These are phyloP conservation scores for Syngnathus typhle DNA, from an alignment of 2,113 vertebrate genomes.

Conservation along the genomic window DNA sequence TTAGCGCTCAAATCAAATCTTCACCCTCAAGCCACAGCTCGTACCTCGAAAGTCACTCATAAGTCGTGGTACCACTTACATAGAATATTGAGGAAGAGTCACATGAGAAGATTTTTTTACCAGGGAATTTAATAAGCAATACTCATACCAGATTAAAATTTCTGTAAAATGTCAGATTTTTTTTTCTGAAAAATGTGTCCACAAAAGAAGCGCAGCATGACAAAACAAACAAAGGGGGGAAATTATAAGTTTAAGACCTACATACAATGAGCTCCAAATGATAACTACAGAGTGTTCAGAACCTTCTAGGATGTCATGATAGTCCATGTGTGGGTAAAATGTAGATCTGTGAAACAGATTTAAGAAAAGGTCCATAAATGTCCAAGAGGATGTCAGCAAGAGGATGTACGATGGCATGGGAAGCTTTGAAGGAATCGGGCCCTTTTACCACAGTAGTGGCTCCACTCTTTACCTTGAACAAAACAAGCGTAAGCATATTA, in stretches of 20 bases:
- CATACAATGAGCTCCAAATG: slow-evolving; percentile 64
- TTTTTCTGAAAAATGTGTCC: slow-evolving; percentile 69
- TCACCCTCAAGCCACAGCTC: too few species aligned
- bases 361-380: slow-evolving; percentile 64
- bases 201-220: slow-evolving; percentile 82
- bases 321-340: slow-evolving; percentile 26
- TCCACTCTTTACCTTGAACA: slow-evolving; percentile 82
- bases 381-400: slow-evolving; percentile 61
- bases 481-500: slow-evolving; percentile 11
- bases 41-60: slow-evolving; percentile 1
- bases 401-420: slow-evolving; percentile 64
- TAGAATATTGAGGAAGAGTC: slow-evolving; percentile 48
- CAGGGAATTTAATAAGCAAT: slow-evolving; percentile 74
- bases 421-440: slow-evolving; percentile 42
- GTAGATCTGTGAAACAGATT: slow-evolving; percentile 33
- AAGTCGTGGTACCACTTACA: background rate
- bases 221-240: slow-evolving; percentile 59
- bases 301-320: slow-evolving; percentile 56
- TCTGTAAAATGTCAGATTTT: slow-evolving; percentile 68
- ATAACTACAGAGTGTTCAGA: slow-evolving; percentile 57
- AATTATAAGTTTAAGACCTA: slow-evolving; percentile 60
- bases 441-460: slow-evolving; percentile 41
- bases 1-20: too few species aligned
- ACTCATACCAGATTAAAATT: slow-evolving; percentile 70
- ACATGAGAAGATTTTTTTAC: slow-evolving; percentile 48